Conservation (phyloP, 2,888 invertebrate species). For the Lottia gigantea region DNA sequence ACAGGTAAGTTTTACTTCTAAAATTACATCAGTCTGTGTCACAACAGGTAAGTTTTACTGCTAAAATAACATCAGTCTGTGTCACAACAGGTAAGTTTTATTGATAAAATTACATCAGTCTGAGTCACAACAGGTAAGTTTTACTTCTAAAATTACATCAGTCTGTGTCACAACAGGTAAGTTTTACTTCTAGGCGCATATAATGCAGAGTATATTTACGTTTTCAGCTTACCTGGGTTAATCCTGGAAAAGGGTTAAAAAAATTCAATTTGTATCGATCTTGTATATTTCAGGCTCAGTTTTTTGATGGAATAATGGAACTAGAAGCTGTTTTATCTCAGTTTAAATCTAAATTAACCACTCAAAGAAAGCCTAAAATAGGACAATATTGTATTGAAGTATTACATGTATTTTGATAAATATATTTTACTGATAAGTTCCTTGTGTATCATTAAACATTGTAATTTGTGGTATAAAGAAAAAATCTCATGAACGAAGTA, state of each 20-base stretch:
- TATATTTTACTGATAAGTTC: too few species aligned
- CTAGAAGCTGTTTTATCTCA: conserved; percentile 48
- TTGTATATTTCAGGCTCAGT: conserved; percentile 40
- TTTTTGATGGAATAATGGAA: conserved; percentile 43
- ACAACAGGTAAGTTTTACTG: conserved; percentile 44
- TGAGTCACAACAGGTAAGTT: conserved; percentile 43
- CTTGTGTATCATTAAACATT: too few species aligned
- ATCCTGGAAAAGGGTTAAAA: too few species aligned
- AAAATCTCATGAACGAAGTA: too few species aligned
- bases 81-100: too few species aligned
- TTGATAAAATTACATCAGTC: conserved; percentile 44
- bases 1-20: conserved; percentile 41
- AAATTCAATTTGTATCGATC: background rate
- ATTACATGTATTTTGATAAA: conserved; percentile 41
- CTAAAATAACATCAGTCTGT: too few species aligned
- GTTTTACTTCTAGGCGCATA: too few species aligned
- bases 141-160: too few species aligned
- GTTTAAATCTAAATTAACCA: conserved; percentile 42
- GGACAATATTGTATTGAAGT: conserved; percentile 58
- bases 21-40: conserved; percentile 43
- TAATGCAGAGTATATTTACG: too few species aligned
- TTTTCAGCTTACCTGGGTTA: too few species aligned
- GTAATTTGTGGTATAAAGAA: too few species aligned
- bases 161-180: too few species aligned
- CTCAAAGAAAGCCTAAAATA: conserved; percentile 37